Conservation (phyloP, 2,888 invertebrate genomes). For the Lithophane ornitopus region DNA sequence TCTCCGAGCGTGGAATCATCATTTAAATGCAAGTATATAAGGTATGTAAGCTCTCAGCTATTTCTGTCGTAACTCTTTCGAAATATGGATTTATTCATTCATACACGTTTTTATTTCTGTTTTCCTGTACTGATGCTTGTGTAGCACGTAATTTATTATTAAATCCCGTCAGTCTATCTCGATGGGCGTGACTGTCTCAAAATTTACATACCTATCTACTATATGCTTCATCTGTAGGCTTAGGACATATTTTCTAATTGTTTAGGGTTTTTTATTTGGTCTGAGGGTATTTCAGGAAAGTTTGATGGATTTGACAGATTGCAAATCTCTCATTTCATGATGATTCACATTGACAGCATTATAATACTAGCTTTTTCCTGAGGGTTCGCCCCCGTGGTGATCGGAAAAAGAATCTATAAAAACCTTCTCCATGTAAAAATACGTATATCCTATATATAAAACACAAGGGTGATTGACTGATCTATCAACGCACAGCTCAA, state of each 20-base stretch:
- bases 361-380: too few relatives aligned
- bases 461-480: too few relatives aligned
- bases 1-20: constrained; percentile 15
- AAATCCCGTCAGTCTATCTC: neutral
- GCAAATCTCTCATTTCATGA: neutral
- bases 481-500: too few relatives aligned
- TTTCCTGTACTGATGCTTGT: constrained; percentile 4
- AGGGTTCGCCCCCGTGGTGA: too few relatives aligned
- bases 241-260: neutral
- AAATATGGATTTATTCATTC: constrained; percentile 3
- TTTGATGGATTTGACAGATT: neutral
- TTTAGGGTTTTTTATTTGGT: neutral
- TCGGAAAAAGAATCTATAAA: too few relatives aligned
- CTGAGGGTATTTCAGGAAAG: neutral
- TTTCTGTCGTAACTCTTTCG: constrained; percentile 9
- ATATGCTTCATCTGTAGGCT: neutral
- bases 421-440: too few relatives aligned
- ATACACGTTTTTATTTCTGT: constrained; percentile 12
- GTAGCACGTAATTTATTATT: constrained; percentile 28
- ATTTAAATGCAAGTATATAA: constrained; percentile 32
- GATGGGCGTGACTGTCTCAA: constrained; percentile 3
- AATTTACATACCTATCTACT: neutral
- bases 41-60: constrained; percentile 11
- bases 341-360: neutral
- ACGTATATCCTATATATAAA: too few relatives aligned